Base-by-base conservation (phyloP, 2,113 vertebrate species). In the Desmodus rotundus region DNA sequence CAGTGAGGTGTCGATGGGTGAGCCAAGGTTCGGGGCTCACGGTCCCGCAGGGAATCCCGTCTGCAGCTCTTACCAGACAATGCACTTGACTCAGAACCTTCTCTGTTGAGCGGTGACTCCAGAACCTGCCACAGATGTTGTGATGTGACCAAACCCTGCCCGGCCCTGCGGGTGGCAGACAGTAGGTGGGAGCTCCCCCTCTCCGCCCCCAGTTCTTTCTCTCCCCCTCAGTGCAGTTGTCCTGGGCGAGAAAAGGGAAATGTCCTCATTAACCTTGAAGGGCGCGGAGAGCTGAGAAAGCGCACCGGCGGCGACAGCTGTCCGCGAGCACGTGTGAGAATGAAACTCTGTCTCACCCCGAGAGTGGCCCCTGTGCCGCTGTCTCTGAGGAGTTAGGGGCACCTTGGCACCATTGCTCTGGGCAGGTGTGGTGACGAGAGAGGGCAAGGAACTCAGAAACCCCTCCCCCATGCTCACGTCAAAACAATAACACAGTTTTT, bases 71-170 rank as follows among this genome's bases (percentile, higher is more conserved):
- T 16, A 50, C 22, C 20, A 56, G 45, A 28, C 7, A 24, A 13
- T 1, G 22, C 1, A 3, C 68, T 70, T 58, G 80, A 95, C 22
- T 38, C 22, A 36, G 22, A 68, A 11, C 2, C 36, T n/a, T 72
- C 52, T 82, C 24, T 36, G 4, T 26, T 4, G 22, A 24, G 3
- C 54, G 41, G 22, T 17, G 2, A 68, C 61, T 43, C 28, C 54
- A 36, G 36, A 20, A 31, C 36, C 52, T 9, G 15, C 85, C 3
- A 22, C 58, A 88, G 81, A 16, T 31, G 22, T 22, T 4, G 0
- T 1, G 17, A 24, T 24, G 6, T 13, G 65, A 2, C 1, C 19
- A 38, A 41, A 14, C 14, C 20, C 17, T 8, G 0, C 22, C 24
- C 24, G 20, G 31, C 52, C 50, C 87, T 31, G 26, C 2, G 1